A percentile compares a stretch with the other conserved stretches of the same genome.
Conservation (phyloP, 2,113 vertebrate species). For the Dolichallabes microphthalmus region DNA sequence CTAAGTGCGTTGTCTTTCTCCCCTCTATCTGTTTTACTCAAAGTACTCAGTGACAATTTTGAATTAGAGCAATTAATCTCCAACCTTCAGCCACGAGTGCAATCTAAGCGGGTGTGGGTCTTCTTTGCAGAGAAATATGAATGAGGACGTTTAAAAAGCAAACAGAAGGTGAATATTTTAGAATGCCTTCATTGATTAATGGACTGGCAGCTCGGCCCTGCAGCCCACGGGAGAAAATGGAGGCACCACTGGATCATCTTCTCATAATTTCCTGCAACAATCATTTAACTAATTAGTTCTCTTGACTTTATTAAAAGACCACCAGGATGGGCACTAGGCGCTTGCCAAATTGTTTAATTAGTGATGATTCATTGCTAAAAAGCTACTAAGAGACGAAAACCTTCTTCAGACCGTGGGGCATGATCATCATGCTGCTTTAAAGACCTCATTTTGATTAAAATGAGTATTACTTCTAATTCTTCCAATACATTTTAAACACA, state of each 20-base stretch:
- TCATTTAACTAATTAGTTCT: constrained; percentile 49
- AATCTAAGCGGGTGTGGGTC: constrained; percentile 30
- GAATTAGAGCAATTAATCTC: constrained; percentile 71
- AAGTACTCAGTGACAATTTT: constrained; percentile 61
- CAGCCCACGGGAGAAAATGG: constrained; percentile 43
- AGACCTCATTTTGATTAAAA: constrained; percentile 78
- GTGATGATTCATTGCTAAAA: constrained; percentile 75
- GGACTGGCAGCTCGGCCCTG: constrained; percentile 54
- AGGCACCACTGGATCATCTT: constrained; percentile 20
- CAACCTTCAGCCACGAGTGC: constrained; percentile 39
- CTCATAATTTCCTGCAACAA: constrained; percentile 29
- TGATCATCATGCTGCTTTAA: constrained; percentile 70
- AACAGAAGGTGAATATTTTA: constrained; percentile 51
- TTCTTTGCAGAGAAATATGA: constrained; percentile 52
- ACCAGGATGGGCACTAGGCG: constrained; percentile 59
- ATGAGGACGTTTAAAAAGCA: constrained; percentile 56
- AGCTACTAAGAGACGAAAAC: constrained; percentile 66
- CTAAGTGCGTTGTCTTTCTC: constrained; percentile 48
- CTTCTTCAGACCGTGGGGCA: constrained; percentile 62
- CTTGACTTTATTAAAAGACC: constrained; percentile 63
- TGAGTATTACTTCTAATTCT: constrained; percentile 73
- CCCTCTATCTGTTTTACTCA: constrained; percentile 53
- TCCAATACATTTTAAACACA: constrained; percentile 72
- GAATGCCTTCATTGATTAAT: constrained; percentile 60
- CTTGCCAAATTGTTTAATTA: constrained; percentile 76